A percentile compares a stretch with the other conserved stretches of the same genome.
Conservation (phyloP, 2,888 invertebrate species). For the Parapristionchus giblindavisi region DNA sequence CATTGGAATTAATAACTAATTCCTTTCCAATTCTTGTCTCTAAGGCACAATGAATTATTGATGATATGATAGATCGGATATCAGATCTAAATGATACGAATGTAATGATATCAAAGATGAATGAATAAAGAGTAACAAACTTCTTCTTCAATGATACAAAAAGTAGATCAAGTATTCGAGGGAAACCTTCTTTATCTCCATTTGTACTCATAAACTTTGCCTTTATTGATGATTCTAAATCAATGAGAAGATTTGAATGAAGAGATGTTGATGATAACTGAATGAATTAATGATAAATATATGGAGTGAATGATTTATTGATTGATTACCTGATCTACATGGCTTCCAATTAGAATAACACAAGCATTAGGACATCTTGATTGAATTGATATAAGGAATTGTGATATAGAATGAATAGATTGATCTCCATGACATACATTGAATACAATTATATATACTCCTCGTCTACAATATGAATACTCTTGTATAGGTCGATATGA, state of each 20-base stretch:
- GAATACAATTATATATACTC: constrained; percentile 94
- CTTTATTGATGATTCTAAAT: constrained; percentile 12
- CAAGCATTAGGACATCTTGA: constrained; percentile 94
- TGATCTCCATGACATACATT: constrained; percentile 88
- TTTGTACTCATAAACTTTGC: constrained; percentile 73
- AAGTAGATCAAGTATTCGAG: constrained; percentile 88
- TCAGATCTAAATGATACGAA: not conserved
- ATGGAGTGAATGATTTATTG: not conserved
- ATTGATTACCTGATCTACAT: constrained; percentile 80
- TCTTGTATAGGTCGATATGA: constrained; percentile 99
- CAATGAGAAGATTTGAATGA: not conserved
- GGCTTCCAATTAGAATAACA: constrained; percentile 93
- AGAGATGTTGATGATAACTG: not conserved
- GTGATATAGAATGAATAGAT: constrained; percentile 76
- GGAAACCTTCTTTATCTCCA: constrained; percentile 85
- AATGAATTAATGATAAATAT: not conserved
- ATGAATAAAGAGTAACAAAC: too few relatives aligned
- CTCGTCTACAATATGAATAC: constrained; percentile 93
- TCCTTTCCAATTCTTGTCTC: constrained; percentile 22
- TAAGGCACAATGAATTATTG: not conserved
- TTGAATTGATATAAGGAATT: constrained; percentile 71
- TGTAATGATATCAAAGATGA: too few relatives aligned
- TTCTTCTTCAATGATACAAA: constrained; percentile 83
- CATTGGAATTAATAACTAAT: not conserved
- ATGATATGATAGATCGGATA: not conserved